phyloP scores from a whole-genome alignment of 1,140 invertebrate species.

The Drosophila micromelanica region DNA sequence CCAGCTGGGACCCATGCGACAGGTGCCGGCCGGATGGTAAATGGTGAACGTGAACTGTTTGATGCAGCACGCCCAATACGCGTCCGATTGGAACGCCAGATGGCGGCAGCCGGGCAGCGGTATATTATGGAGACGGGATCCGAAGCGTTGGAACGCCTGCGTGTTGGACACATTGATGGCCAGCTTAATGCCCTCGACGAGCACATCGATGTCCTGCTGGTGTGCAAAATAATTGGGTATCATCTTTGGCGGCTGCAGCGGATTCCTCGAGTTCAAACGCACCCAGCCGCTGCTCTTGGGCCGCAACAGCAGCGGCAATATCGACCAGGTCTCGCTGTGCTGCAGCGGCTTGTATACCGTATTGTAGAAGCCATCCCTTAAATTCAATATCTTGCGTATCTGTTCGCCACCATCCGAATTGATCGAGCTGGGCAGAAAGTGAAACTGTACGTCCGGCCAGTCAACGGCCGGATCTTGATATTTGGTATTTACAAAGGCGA shows the following conservation, averaged over 20 bases:
- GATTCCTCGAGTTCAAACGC: constrained; percentile 91
- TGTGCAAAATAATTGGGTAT: constrained; percentile 96
- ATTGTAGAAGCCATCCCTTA: constrained; percentile 92
- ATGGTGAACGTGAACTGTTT: constrained; percentile 93
- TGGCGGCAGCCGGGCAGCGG: constrained; percentile 92
- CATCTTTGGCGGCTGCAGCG: constrained; percentile 92
- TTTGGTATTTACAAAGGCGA: constrained; percentile 93
- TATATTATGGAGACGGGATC: constrained; percentile 90
- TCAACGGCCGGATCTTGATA: constrained; percentile 89
- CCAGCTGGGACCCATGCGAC: constrained; percentile 92
- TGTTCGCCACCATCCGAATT: constrained; percentile 92
- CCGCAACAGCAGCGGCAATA: constrained; percentile 91
- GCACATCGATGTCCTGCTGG: constrained; percentile 89
- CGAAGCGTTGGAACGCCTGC: constrained; percentile 91
- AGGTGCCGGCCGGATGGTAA: constrained; percentile 93
- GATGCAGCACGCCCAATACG: constrained; percentile 93
- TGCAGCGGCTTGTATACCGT: constrained; percentile 93
- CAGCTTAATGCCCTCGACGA: constrained; percentile 93
- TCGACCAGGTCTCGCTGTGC: constrained; percentile 92
- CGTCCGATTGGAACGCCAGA: constrained; percentile 89
- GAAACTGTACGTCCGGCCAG: constrained; percentile 95
- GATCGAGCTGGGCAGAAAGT: constrained; percentile 92
- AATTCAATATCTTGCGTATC: constrained; percentile 90
- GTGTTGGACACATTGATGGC: constrained; percentile 92
- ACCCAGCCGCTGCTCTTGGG: constrained; percentile 94